Conservation (phyloP, 2,888 invertebrate genomes). For the Xestia c-nigrum region DNA sequence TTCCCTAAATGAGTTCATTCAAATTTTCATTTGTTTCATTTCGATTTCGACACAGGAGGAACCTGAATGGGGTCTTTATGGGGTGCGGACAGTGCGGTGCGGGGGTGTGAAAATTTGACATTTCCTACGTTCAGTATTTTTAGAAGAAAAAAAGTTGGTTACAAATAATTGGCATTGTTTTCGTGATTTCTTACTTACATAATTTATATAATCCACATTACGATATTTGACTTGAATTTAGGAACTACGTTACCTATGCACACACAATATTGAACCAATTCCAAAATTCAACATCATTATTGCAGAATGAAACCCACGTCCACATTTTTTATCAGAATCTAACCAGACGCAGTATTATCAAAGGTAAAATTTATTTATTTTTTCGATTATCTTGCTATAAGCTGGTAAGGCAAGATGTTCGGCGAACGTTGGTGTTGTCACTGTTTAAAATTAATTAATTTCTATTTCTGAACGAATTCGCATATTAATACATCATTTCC, state of each 20-base stretch:
- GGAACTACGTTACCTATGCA: background rate
- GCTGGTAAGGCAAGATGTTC: no score
- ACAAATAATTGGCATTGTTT: background rate
- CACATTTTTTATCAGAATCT: background rate
- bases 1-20: slow-evolving; percentile 65
- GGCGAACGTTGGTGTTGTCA: no score
- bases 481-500: slow-evolving; percentile 53
- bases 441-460: background rate
- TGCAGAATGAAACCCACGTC: background rate
- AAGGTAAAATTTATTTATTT: no score
- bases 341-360: background rate
- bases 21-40: slow-evolving; percentile 76
- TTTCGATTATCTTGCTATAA: no score
- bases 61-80: slow-evolving; percentile 37
- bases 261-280: background rate
- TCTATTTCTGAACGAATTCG: slow-evolving; percentile 67
- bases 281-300: background rate
- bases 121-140: slow-evolving; percentile 41
- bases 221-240: background rate
- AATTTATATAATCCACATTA: background rate
- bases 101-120: slow-evolving; percentile 66
- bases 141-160: background rate
- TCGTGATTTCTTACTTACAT: background rate
- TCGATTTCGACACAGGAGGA: slow-evolving; percentile 67
- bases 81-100: slow-evolving; percentile 66